Base-by-base conservation (phyloP, 2,113 vertebrate species). In the Strix aluco region DNA sequence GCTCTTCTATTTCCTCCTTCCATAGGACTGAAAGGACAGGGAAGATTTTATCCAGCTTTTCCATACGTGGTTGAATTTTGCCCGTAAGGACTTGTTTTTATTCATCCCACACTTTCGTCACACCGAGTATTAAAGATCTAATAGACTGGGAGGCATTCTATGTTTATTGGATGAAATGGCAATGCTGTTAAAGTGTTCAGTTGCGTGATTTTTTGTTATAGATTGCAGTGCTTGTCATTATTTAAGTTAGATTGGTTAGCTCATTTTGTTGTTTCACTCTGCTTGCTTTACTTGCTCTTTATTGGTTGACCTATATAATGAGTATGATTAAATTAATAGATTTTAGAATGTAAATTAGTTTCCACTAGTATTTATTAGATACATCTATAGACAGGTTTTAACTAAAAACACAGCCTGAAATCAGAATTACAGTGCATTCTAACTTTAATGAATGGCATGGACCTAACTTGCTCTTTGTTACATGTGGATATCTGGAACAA, bases 271-370 rank as follows among this genome's bases (percentile, higher is more conserved):
- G 86, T 97, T 97, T 97, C 92, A 84, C 88, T 94, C 91, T 96
- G 72, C 94, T 97, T 97, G 96, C 85, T 97, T 97, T 97, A 95
- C 94, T 97, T 91, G 86, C 86, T 90, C 63, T 95, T 97, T 97
- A 94, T 89, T 74, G 58, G 87, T 93, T 97, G 74, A 57, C 86
- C 94, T 97, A 90, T 73, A 51, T 94, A 97, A 97, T 86, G 80
- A 96, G 86, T 81, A 91, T 92, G 88, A 95, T 94, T 93, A 98
- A 96, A 98, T 97, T 92, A 97, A 98, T 97, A 97, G 94, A 95
- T 94, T 97, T 95, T 83, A 88, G 40, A 96, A 96, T 93, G 92
- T 86, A 96, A 97, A 98, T 97, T 98, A 96, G 38, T 94, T 96
- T 95, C 91, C 84, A 93, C 75, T 96, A 84, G 83, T 90, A 88